Conservation (phyloP, 2,888 invertebrate genomes). For the Hybos culiciformis region DNA sequence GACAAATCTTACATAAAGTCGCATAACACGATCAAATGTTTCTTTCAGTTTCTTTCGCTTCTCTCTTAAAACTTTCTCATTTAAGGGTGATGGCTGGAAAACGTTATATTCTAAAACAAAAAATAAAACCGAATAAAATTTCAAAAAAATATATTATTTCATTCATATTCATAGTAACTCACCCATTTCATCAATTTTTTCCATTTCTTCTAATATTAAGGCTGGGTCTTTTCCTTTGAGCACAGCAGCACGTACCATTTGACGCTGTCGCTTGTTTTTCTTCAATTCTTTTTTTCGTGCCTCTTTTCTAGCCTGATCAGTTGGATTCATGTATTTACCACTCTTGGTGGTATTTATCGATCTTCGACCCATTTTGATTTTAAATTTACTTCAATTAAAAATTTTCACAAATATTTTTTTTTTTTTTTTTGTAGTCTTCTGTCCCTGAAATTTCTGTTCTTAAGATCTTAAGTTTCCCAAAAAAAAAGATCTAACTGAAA, state of each 20-base stretch:
- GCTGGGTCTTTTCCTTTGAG: conserved; percentile 95
- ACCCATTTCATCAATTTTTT: conserved; percentile 99
- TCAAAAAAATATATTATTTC: conserved; percentile 2
- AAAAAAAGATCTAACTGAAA: too few relatives aligned
- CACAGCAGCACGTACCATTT: conserved; percentile 91
- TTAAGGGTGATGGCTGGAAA: conserved; percentile 82
- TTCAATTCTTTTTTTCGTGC: conserved; percentile 94
- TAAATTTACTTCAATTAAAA: not conserved
- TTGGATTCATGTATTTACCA: conserved; percentile 99
- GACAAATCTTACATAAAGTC: conserved; percentile 74
- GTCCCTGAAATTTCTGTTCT: too few relatives aligned
- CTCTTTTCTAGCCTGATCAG: conserved; percentile 96
- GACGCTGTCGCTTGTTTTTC: conserved; percentile 95
- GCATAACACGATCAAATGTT: conserved; percentile 84
- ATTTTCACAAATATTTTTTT: too few relatives aligned
- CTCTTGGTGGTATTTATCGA: conserved; percentile 99
- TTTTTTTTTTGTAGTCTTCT: too few relatives aligned
- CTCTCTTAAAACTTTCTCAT: conserved; percentile 92
- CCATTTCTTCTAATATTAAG: conserved; percentile 88
- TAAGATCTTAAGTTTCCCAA: too few relatives aligned
- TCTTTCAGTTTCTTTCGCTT: conserved; percentile 91
- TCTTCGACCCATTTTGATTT: conserved; percentile 75
- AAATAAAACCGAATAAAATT: not conserved
- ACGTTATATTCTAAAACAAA: conserved; percentile 78
- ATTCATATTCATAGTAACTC: conserved; percentile 19